Base-by-base conservation (phyloP, 2,888 invertebrate species). In the Nematopogon swammerdamellus region DNA sequence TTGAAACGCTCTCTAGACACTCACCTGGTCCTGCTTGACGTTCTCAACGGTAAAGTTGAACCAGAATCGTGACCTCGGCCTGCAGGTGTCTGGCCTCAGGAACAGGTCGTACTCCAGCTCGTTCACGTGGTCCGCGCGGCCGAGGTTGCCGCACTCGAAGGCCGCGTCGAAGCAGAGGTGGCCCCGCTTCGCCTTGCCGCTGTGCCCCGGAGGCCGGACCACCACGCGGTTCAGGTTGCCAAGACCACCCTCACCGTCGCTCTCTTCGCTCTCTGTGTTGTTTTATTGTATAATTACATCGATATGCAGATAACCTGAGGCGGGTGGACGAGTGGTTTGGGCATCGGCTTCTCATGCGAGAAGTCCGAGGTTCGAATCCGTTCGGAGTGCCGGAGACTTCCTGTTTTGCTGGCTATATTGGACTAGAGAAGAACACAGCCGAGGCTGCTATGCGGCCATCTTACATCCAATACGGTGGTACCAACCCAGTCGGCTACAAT, bases 21-120 rank as follows among this genome's bases (percentile, higher is more conserved):
- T n/a, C 63, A 90, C 91, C 83, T 97, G 97, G 68, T 97, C 95
- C 53, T 89, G 85, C 59, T 89, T 90, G 0, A 93, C 93, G 67
- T 98, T 98, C 68, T 97, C 97, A 36, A 98, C 97, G 1, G 96
- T 95, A 65, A 98, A 99, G 75, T 98, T 96, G 72, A 97, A 98
- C 98, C 97, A 98, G 58, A 97, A 89, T 47, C 98, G 82, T 55
- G 91, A 86, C 45, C 95, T 83, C 0, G 97, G 96, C 66, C 95
- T 92, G 69, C 97, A 96, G 1, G 97, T 97, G 69, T 99, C 98
- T 0, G 98, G 97, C 44, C 98, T 82, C 50, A 99, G 87, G 72
- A 91, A 97, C 48, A 99, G 82, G 74, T 99, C 98, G 70, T 97
- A 98, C 68, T 98, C 98, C 64, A 88, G 89, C 61, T 97, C 97